Evolutionary conservation across 1,140 invertebrate genomes (phyloP), one percentile per base, ranked within the genome.

Genomic region (Heliconius hermathena): DNA sequence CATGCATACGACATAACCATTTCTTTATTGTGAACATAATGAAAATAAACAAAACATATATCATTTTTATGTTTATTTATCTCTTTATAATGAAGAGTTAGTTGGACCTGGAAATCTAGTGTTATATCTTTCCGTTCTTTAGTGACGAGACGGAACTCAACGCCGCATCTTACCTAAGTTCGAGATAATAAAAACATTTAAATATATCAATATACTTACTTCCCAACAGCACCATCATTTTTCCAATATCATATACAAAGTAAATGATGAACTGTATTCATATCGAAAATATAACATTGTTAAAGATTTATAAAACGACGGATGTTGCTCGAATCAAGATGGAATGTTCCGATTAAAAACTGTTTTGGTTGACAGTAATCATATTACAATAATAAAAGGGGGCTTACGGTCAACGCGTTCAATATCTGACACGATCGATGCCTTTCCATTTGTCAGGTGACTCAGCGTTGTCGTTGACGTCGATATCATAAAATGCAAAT

Each of bases 401-500:
- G 85, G 91, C 90, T 94, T 94, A 94, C 92, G 92, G 89, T 94
- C 92, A 93, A 91, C 93, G 91, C 91, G 79, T 91, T 88, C 83
- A 81, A 88, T 92, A 94, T 94, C 91, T 87, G 88, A 91, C 90
- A 89, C 87, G 88, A 93, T 92, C 90, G 83, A 85, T 80, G 82
- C 76, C 84, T 83, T 90, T 93, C 86, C 93, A 93, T 94, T 94
- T 93, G 92, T 94, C 93, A 94, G 85, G 87, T 94, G 93, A 94
- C 89, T 93, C 93, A 93, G 93, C 93, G 81, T 88, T 93, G 90
- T 93, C 89, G 91, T 84, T 93, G 92, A 93, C 93, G 88, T 93
- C 29, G 93, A 92, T 89, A 90, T 91, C 86, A 93, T 90, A 93
- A 94, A 94, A 94, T 94, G 93, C 93, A 94, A 94, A 94, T 94